These are phyloP conservation scores for Stomorhina lunata DNA, from an alignment of 2,888 invertebrate species.

Conservation along the genomic window DNA sequence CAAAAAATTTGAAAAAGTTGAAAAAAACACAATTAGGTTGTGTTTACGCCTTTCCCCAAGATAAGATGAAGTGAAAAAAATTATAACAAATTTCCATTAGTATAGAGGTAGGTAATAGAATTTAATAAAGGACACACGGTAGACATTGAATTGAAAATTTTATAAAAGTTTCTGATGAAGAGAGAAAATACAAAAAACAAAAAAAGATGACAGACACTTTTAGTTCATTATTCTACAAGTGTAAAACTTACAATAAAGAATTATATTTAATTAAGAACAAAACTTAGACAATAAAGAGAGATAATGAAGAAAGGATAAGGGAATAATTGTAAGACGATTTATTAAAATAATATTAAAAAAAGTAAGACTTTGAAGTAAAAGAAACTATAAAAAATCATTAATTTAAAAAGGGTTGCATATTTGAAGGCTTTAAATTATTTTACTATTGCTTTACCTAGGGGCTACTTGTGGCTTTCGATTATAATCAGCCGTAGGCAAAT, in stretches of 20 bases:
- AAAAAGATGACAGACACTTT: not conserved
- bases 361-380: too few relatives aligned
- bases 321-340: too few relatives aligned
- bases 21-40: constrained; percentile 39
- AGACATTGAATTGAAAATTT: not conserved
- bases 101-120: constrained; percentile 1
- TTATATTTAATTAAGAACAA: not conserved
- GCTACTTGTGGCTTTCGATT: too few relatives aligned
- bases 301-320: not conserved
- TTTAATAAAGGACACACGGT: constrained; percentile 28
- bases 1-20: too few relatives aligned
- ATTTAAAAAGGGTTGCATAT: too few relatives aligned
- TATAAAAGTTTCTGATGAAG: too few relatives aligned
- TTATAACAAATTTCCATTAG: not conserved
- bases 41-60: not conserved
- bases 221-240: not conserved
- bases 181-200: not conserved
- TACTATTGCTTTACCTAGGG: too few relatives aligned
- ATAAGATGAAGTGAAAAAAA: not conserved
- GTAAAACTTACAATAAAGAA: not conserved
- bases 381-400: too few relatives aligned
- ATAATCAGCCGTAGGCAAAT: too few relatives aligned
- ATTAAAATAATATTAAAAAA: too few relatives aligned
- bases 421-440: too few relatives aligned
- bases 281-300: not conserved